A percentile compares a stretch with the other conserved stretches of the same genome.
Evolutionary conservation across 2,113 vertebrate genomes (phyloP).

Genomic region (Seriola quinqueradiata): DNA sequence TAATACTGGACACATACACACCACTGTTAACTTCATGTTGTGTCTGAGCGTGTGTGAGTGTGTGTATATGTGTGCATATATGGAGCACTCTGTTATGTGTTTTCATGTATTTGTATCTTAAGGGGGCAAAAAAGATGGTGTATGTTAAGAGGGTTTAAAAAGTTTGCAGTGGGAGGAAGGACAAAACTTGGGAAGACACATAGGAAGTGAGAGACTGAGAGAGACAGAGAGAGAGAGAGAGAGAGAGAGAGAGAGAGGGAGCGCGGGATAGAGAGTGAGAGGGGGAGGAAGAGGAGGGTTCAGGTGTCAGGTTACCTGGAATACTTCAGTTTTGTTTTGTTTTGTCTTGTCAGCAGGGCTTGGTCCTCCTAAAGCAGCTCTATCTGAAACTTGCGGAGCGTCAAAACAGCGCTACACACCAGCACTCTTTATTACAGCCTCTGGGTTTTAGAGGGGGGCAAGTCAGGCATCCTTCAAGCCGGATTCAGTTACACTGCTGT

Average conservation of each 20-base stretch:
- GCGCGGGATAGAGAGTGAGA: neutral
- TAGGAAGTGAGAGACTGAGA: slow-evolving; percentile 24
- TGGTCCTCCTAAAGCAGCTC: slow-evolving; percentile 47
- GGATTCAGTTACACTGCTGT: slow-evolving; percentile 56
- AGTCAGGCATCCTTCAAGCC: slow-evolving; percentile 30
- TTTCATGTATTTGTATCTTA: slow-evolving; percentile 31
- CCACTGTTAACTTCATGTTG: neutral
- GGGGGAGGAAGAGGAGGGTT: slow-evolving; percentile 40
- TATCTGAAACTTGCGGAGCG: slow-evolving; percentile 20
- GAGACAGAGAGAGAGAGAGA: neutral
- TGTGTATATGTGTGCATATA: neutral
- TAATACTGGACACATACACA: neutral
- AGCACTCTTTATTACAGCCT: slow-evolving; percentile 12
- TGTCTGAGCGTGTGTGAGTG: neutral
- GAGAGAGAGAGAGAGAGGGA: slow-evolving; percentile 2
- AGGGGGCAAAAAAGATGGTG: neutral
- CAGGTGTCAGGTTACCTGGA: slow-evolving; percentile 70
- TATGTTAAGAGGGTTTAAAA: slow-evolving; percentile 3
- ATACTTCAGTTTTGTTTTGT: slow-evolving; percentile 57
- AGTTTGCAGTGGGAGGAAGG: slow-evolving; percentile 57
- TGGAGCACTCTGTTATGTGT: neutral
- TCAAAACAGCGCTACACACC: slow-evolving; percentile 1
- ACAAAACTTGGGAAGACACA: slow-evolving; percentile 32
- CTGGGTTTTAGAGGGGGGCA: slow-evolving; percentile 31
- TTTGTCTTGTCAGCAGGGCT: slow-evolving; percentile 69